Percentiles rank a stretch among this genome's conserved stretches.
Evolutionary conservation across 2,797 vertebrate species (phyloP).

Genomic region (Microctenopoma steveboyesi): DNA sequence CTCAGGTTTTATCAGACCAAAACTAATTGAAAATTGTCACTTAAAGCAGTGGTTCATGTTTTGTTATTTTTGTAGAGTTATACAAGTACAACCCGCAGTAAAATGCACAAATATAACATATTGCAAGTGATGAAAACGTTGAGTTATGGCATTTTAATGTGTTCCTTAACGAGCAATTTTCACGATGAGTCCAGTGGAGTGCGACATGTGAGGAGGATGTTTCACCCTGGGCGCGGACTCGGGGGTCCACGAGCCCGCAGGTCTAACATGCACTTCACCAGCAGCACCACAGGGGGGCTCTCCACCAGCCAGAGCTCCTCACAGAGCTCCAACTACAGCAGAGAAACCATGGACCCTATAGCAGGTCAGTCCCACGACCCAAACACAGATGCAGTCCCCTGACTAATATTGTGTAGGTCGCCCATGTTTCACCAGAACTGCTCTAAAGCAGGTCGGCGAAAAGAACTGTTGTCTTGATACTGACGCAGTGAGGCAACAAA

Average conservation of each 20-base stretch:
- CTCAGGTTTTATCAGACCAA: neutral
- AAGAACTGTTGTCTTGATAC: neutral
- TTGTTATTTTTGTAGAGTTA: neutral
- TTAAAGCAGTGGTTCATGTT: too few relatives aligned
- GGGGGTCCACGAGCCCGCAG: constrained; percentile 95
- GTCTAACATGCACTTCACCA: constrained; percentile 99
- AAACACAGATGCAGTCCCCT: neutral
- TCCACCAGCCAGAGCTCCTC: constrained; percentile 98
- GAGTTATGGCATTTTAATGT: neutral
- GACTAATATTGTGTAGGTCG: too few relatives aligned
- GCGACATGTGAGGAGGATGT: constrained; percentile 98
- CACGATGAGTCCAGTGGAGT: constrained; percentile 98
- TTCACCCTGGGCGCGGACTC: constrained; percentile 95
- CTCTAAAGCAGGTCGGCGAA: neutral
- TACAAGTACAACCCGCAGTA: too few relatives aligned
- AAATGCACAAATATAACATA: too few relatives aligned
- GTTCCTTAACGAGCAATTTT: constrained; percentile 83
- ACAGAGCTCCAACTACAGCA: constrained; percentile 97
- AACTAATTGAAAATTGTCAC: neutral
- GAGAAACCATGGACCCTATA: constrained; percentile 99
- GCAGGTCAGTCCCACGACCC: constrained; percentile 86
- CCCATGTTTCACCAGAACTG: too few relatives aligned
- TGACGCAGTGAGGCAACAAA: neutral
- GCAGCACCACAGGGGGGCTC: constrained; percentile 95
- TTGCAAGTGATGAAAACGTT: neutral